These are phyloP conservation scores for Drosophila anceps DNA, from an alignment of 2,888 invertebrate species.

Conservation along the genomic window DNA sequence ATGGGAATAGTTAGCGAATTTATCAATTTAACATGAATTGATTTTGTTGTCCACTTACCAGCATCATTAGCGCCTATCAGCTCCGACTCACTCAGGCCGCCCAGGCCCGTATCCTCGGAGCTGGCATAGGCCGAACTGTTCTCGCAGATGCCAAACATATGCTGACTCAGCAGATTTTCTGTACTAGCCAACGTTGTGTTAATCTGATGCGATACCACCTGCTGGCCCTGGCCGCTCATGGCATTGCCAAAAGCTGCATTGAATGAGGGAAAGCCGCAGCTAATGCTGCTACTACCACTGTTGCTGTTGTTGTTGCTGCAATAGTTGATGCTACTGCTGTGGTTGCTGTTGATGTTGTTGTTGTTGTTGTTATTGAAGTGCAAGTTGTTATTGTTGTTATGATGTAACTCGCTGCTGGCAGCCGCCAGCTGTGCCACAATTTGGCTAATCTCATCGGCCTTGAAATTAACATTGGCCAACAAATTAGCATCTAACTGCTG, in stretches of 20 bases:
- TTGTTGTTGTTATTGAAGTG: slow-evolving; percentile 47
- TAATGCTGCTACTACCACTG: slow-evolving; percentile 68
- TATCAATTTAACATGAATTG: not conserved
- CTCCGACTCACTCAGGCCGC: slow-evolving; percentile 88
- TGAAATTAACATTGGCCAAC: slow-evolving; percentile 63
- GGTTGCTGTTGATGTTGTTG: slow-evolving; percentile 26
- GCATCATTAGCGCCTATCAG: slow-evolving; percentile 86
- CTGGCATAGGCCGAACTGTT: slow-evolving; percentile 89
- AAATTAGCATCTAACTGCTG: slow-evolving; percentile 45
- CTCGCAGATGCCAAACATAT: slow-evolving; percentile 86
- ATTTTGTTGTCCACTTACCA: slow-evolving; percentile 68
- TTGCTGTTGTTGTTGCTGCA: slow-evolving; percentile 65
- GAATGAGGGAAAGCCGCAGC: slow-evolving; percentile 72
- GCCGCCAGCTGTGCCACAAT: slow-evolving; percentile 74
- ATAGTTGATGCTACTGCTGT: slow-evolving; percentile 52
- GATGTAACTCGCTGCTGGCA: slow-evolving; percentile 53
- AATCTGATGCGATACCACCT: slow-evolving; percentile 42
- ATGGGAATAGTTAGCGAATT: slow-evolving; percentile 3
- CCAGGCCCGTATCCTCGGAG: slow-evolving; percentile 88
- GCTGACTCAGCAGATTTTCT: slow-evolving; percentile 81
- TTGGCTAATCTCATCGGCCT: slow-evolving; percentile 79
- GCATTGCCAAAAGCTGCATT: slow-evolving; percentile 66
- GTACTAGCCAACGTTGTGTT: slow-evolving; percentile 63
- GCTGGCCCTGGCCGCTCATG: slow-evolving; percentile 44
- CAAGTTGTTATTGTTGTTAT: slow-evolving; percentile 43